phyloP scores from a whole-genome alignment of 2,113 vertebrate genomes.

The Dicerorhinus sumatrensis region DNA sequence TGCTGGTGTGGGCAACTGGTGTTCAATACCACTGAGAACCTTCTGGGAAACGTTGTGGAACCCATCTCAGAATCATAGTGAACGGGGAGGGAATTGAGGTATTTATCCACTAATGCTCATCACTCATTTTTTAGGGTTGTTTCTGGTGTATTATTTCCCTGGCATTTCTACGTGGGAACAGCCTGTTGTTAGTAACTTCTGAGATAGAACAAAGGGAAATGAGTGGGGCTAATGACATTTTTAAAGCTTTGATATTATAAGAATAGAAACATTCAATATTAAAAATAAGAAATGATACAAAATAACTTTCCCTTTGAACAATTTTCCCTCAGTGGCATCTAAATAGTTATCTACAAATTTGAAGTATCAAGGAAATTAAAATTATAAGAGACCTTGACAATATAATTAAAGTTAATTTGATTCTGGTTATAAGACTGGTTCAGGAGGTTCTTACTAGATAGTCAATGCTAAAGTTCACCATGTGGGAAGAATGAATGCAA shows the following conservation, averaged over 20 bases:
- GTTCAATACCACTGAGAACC: rapidly evolving
- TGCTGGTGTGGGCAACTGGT: background rate
- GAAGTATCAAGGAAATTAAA: constrained; percentile 68
- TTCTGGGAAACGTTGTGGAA: background rate
- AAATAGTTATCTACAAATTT: constrained; percentile 64
- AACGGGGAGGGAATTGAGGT: background rate
- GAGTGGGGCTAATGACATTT: background rate
- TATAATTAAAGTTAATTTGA: constrained; percentile 76
- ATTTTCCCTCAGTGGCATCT: background rate
- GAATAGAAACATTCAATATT: background rate
- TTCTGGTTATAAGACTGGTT: constrained; percentile 60
- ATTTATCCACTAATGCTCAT: background rate
- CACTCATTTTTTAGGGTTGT: background rate
- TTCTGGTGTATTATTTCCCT: background rate
- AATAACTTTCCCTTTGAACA: background rate
- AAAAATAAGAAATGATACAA: constrained; percentile 9
- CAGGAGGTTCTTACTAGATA: constrained; percentile 48
- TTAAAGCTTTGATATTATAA: constrained; percentile 37
- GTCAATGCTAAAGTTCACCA: constrained; percentile 59
- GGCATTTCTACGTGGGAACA: background rate
- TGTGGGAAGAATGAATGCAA: constrained; percentile 61
- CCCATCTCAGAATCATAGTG: background rate
- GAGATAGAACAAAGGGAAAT: background rate
- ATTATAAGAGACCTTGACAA: constrained; percentile 56
- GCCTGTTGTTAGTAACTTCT: background rate